Base-by-base conservation (phyloP, 53 echinoderm and acorn worm genomes). In the Hippasteria phrygiana region DNA sequence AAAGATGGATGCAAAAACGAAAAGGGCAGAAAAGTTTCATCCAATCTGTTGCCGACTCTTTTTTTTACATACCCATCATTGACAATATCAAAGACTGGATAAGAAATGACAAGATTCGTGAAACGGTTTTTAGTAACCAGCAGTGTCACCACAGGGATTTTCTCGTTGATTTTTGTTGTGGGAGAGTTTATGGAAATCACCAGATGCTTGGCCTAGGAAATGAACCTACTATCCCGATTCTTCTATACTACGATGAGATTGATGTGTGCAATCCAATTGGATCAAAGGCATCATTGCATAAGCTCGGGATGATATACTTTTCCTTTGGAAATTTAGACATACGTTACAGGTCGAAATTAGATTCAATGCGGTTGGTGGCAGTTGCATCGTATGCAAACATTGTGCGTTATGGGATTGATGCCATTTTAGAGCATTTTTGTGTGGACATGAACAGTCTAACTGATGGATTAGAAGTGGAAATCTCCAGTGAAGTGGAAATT, bases 191-290 rank as follows among this genome's bases (percentile, higher is more conserved):
- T 63, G 63, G 63, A 63, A 63, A 63, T 63, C 63, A 63, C 63
- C 63, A 31, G 1, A 26, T 63, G 63, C 63, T 63, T 63, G 63
- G 63, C 63, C 26, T 22, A 63, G 24, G 63, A 63, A 63, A 17
- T 31, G 43, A 48, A 75, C 43, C 75, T 48, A 40, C 45, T 50
- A 79, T 74, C 54, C 48, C 38, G 16, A 35, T 87, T 34, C 53
- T 85, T 63, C 70, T 85, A 85, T 87, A 87, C 55, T 73, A 74
- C 37, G 87, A 73, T 87, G 87, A 87, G 35, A 40, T 87, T 48
- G 87, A 87, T 17, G 28, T 87, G 0, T 73, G 73, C 40, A 87
- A 87, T 53, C 87, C 87, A 51, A 48, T 87, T 48, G 87, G 87
- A 53, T 69, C 72, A 27, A 47, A 53, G 38, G 17, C 72, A 50